Evolutionary conservation across 2,113 vertebrate species (phyloP).

Genomic region (Taurulus bubalis): DNA sequence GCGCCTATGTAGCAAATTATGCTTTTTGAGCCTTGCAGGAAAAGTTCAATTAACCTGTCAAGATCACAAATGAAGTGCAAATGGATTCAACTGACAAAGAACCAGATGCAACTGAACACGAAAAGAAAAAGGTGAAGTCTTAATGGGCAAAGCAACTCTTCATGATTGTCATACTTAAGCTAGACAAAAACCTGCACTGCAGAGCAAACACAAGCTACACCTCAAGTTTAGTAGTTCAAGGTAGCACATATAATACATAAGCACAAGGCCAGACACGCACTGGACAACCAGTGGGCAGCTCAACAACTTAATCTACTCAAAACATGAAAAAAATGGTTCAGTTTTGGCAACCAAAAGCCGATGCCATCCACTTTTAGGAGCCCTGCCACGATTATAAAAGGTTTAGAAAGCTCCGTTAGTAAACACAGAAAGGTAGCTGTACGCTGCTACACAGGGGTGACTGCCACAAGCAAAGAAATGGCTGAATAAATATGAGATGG

Average conservation of each 20-base stretch:
- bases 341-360: neutral
- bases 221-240: neutral
- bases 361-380: neutral
- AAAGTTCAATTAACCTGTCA: neutral
- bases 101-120: neutral
- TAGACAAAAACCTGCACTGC: too few species aligned
- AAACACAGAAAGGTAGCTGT: slow-evolving; percentile 13
- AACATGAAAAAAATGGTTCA: neutral
- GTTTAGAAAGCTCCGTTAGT: neutral
- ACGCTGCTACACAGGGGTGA: slow-evolving; percentile 9
- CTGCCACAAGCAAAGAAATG: slow-evolving; percentile 23
- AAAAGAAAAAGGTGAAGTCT: neutral
- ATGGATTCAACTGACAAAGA: neutral
- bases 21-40: neutral
- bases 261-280: neutral
- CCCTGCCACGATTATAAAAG: neutral
- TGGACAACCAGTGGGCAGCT: neutral
- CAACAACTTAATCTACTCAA: neutral
- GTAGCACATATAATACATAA: neutral
- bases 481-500: slow-evolving; percentile 53
- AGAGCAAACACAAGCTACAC: neutral
- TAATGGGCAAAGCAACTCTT: neutral
- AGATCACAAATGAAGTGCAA: neutral
- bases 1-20: neutral
- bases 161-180: neutral